A percentile compares a stretch with the other conserved stretches of the same genome.
phyloP scores from a whole-genome alignment of 2,888 invertebrate genomes.

The Hirtodrosophila duncani region DNA sequence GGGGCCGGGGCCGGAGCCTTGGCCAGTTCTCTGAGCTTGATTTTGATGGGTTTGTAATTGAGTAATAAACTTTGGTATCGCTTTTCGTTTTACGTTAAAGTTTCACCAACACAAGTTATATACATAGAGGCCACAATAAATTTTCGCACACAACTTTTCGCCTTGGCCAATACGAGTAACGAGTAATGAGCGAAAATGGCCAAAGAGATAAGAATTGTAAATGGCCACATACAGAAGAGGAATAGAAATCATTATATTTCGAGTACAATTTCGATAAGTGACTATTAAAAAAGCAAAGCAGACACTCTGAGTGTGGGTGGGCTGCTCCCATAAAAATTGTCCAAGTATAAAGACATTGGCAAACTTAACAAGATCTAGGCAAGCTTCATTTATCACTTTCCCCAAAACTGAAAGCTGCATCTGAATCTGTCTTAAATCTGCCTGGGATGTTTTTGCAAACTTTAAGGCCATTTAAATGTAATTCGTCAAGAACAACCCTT shows the following conservation, averaged over 20 bases:
- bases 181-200: too few relatives aligned
- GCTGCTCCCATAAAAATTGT: conserved; percentile 13
- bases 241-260: conserved; percentile 22
- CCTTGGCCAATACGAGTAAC: too few relatives aligned
- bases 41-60: conserved; percentile 74
- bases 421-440: background rate
- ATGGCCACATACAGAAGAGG: too few relatives aligned
- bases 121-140: conserved; percentile 31
- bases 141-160: conserved; percentile 28
- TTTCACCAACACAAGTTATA: conserved; percentile 22
- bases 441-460: conserved; percentile 21
- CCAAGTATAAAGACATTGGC: background rate
- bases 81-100: conserved; percentile 31
- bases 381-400: conserved; percentile 30
- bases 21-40: conserved; percentile 41
- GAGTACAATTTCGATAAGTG: conserved; percentile 47
- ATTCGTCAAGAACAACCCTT: conserved; percentile 44
- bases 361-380: conserved; percentile 1
- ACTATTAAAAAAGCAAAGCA: too few relatives aligned
- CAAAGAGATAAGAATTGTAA: too few relatives aligned
- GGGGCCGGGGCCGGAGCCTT: background rate
- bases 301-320: too few relatives aligned
- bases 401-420: conserved; percentile 1
- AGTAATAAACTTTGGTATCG: conserved; percentile 72
- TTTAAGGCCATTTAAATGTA: conserved; percentile 30